These are phyloP conservation scores for Picathartes gymnocephalus DNA, from an alignment of 2,113 vertebrate genomes.

Conservation along the genomic window DNA sequence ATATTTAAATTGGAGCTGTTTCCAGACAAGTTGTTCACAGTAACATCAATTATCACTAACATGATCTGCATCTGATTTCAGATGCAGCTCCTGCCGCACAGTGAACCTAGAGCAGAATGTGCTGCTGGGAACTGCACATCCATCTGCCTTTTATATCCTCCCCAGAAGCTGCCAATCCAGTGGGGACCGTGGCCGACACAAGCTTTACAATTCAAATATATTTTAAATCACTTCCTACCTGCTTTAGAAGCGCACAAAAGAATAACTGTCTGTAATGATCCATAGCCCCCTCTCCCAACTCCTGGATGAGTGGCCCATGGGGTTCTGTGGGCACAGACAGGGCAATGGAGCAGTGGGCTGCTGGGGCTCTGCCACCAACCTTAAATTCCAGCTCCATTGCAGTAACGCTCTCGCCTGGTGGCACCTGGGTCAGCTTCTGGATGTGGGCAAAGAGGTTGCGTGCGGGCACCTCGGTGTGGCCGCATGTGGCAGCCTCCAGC, in stretches of 20 bases:
- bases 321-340: not conserved
- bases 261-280: not conserved
- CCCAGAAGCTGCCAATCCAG: conserved; percentile 50
- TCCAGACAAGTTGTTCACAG: conserved; percentile 61
- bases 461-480: conserved; percentile 89
- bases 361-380: conserved; percentile 70
- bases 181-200: not conserved
- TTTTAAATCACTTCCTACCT: conserved; percentile 42
- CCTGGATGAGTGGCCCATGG: fast-evolving
- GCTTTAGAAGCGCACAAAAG: conserved; percentile 16
- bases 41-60: conserved; percentile 66
- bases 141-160: conserved; percentile 61
- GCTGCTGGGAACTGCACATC: conserved; percentile 55
- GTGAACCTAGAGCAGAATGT: conserved; percentile 47
- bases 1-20: conserved; percentile 49
- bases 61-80: conserved; percentile 63
- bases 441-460: conserved; percentile 91
- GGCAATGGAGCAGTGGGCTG: not conserved
- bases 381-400: conserved; percentile 97
- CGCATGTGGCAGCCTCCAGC: conserved; percentile 87
- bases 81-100: conserved; percentile 43
- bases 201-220: conserved; percentile 46
- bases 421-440: conserved; percentile 88
- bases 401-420: conserved; percentile 84
- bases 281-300: not conserved